Evolutionary conservation across 2,888 invertebrate species (phyloP).

Genomic region (Dasysyrphus albostriatus): DNA sequence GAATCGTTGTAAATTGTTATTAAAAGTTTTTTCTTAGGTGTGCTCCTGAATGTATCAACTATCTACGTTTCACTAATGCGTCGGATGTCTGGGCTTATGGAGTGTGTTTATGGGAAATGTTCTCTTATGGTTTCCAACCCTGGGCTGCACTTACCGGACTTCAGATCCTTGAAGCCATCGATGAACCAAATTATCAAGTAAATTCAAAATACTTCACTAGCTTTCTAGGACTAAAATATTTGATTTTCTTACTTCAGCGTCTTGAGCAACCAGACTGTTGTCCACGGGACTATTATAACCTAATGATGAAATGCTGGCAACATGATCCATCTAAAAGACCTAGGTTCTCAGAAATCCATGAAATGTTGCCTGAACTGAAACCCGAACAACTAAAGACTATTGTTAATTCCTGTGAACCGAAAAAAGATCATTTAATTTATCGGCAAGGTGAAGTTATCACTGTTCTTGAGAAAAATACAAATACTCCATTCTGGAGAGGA

Average conservation of each 20-base stretch:
- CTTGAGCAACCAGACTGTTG: conserved; percentile 97
- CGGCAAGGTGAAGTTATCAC: conserved; percentile 95
- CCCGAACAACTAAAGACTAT: conserved; percentile 97
- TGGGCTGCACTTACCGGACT: conserved; percentile 98
- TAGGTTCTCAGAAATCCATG: conserved; percentile 93
- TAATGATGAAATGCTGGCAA: conserved; percentile 98
- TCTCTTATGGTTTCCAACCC: conserved; percentile 98
- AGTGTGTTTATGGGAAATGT: conserved; percentile 99
- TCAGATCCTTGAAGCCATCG: conserved; percentile 97
- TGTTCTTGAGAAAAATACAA: conserved; percentile 93
- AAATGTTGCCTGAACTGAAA: conserved; percentile 91
- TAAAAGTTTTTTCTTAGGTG: conserved; percentile 86
- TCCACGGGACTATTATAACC: conserved; percentile 94
- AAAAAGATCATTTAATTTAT: conserved; percentile 91
- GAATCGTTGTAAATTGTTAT: not conserved
- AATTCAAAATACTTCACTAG: not conserved
- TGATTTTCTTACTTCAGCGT: conserved; percentile 85
- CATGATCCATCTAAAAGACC: conserved; percentile 95
- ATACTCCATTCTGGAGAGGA: conserved; percentile 94
- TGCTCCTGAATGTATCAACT: conserved; percentile 98
- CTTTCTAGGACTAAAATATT: not conserved
- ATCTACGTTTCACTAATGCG: conserved; percentile 96
- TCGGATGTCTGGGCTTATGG: conserved; percentile 99
- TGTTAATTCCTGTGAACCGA: conserved; percentile 83
- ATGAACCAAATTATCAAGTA: conserved; percentile 94